A percentile compares a stretch with the other conserved stretches of the same genome.
Conservation (phyloP, 1,140 invertebrate species). For the Ceratosolen solmsi region DNA sequence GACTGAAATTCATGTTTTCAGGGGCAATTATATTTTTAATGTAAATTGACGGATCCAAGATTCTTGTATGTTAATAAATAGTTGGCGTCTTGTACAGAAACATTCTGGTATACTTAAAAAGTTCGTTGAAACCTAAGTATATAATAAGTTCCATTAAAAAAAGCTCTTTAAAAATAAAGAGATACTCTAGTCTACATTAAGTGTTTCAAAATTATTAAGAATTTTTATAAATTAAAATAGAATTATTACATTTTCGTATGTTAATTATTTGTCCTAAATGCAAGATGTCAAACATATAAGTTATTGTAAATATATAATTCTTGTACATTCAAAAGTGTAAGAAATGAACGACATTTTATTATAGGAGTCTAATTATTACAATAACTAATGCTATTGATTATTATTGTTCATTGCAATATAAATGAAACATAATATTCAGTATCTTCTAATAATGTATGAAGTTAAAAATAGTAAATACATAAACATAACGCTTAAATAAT, state of each 20-base stretch:
- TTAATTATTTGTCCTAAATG: constrained; percentile 19
- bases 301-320: constrained; percentile 44
- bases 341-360: constrained; percentile 8
- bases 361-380: constrained; percentile 28
- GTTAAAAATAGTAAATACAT: constrained; percentile 23
- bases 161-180: constrained; percentile 38
- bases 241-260: constrained; percentile 32
- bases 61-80: constrained; percentile 36
- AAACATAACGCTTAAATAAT: neutral
- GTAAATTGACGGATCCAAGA: constrained; percentile 47
- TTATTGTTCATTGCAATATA: constrained; percentile 39
- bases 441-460: constrained; percentile 26
- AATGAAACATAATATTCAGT: constrained; percentile 27
- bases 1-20: constrained; percentile 30
- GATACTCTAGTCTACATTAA: constrained; percentile 48
- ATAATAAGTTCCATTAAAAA: constrained; percentile 20
- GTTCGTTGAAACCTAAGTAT: constrained; percentile 16
- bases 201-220: constrained; percentile 23
- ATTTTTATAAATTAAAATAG: constrained; percentile 33
- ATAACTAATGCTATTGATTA: constrained; percentile 32
- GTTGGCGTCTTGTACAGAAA: constrained; percentile 38
- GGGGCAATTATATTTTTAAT: constrained; percentile 48
- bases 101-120: constrained; percentile 41
- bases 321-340: constrained; percentile 37
- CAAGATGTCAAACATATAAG: constrained; percentile 37